Conservation (phyloP, 2,113 vertebrate genomes). For the Odontophorus gujanensis region DNA sequence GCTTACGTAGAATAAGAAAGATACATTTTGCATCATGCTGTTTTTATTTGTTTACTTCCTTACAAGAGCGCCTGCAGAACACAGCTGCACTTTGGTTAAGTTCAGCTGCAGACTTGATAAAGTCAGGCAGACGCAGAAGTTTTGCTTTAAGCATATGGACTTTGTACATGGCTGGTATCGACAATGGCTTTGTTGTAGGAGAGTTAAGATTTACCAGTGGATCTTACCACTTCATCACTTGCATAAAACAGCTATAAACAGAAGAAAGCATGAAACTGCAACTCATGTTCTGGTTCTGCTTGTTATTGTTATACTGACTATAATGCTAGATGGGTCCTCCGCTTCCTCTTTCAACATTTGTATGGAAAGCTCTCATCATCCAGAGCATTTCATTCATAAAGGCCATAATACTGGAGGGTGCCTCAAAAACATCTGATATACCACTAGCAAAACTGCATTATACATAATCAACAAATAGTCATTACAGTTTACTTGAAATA, state of each 20-base stretch:
- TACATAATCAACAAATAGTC: background rate
- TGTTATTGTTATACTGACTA: background rate
- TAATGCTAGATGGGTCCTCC: background rate
- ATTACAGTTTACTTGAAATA: background rate
- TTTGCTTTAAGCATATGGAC: background rate
- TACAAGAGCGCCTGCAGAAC: background rate
- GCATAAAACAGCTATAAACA: background rate
- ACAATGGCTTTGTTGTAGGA: background rate
- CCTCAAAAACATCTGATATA: background rate
- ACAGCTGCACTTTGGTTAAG: background rate
- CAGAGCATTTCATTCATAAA: background rate
- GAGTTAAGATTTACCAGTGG: background rate
- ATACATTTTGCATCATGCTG: background rate
- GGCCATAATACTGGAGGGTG: background rate
- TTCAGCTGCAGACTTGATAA: background rate
- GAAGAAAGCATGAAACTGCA: background rate
- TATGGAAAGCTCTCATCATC: background rate
- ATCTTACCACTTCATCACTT: background rate
- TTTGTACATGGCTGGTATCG: background rate
- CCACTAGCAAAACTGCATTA: background rate
- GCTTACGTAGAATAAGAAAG: background rate
- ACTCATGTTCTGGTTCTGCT: background rate
- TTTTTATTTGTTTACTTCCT: background rate
- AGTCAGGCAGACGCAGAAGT: background rate
- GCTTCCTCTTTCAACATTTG: rapidly evolving